These are phyloP conservation scores for Morelia viridis DNA, from an alignment of 2,797 vertebrate genomes.

Conservation along the genomic window DNA sequence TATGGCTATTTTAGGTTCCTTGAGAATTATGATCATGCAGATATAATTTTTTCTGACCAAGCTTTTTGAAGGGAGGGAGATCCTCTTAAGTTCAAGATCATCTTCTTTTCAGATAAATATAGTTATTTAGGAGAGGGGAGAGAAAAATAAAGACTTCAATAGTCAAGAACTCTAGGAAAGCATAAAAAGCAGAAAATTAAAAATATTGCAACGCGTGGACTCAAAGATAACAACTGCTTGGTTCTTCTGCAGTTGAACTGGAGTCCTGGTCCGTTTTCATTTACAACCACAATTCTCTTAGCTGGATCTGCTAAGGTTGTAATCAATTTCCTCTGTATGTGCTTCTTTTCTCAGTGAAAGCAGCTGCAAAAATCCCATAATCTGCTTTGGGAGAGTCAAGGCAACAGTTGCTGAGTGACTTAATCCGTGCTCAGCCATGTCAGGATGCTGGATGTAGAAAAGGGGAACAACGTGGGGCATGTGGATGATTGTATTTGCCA, in stretches of 20 bases:
- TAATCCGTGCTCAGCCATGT: conserved; percentile 7
- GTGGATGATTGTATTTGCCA: background rate
- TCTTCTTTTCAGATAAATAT: background rate
- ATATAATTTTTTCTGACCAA: background rate
- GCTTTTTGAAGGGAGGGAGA: background rate
- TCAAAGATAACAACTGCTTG: background rate
- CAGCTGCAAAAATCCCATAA: background rate
- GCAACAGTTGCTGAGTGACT: background rate
- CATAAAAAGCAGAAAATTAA: background rate
- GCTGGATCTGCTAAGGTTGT: conserved; percentile 4
- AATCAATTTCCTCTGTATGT: conserved; percentile 9
- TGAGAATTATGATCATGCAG: background rate
- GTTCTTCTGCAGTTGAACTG: background rate
- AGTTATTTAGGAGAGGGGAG: background rate
- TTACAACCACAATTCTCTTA: background rate
- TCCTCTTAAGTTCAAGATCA: background rate
- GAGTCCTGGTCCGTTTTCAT: background rate
- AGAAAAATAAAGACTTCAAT: background rate
- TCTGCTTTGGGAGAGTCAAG: background rate
- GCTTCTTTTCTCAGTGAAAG: background rate
- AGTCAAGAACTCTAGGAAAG: background rate
- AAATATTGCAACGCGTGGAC: background rate
- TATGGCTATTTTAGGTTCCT: background rate
- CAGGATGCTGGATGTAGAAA: background rate
- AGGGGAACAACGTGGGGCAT: background rate